Conservation (phyloP, 2,113 vertebrate species). For the Australoheros scitulus region DNA sequence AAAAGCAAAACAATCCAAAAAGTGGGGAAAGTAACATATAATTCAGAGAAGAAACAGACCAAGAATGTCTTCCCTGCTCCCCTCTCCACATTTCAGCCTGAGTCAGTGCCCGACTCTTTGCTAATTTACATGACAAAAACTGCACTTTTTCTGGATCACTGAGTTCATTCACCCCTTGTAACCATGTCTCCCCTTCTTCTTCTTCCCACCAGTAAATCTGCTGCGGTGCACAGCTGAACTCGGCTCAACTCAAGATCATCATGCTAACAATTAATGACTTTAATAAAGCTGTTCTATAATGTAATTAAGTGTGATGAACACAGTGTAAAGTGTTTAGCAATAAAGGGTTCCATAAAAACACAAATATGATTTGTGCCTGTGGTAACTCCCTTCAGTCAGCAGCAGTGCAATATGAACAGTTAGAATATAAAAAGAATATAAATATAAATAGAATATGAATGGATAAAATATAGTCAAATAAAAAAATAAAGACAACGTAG, state of each 20-base stretch:
- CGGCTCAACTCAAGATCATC: neutral
- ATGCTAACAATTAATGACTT: neutral
- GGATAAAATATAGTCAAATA: too few species aligned
- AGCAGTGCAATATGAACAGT: too few species aligned
- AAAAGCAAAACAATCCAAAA: neutral
- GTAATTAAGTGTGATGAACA: too few species aligned
- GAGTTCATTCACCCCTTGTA: constrained; percentile 51
- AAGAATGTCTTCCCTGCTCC: neutral
- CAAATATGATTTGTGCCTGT: too few species aligned
- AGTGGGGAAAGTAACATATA: too few species aligned
- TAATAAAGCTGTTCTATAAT: too few species aligned
- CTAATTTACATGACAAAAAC: constrained; percentile 76
- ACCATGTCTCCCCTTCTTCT: constrained; percentile 22
- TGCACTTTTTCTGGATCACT: constrained; percentile 60
- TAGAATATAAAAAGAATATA: too few species aligned
- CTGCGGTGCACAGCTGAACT: neutral
- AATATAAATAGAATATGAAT: too few species aligned
- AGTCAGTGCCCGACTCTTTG: constrained; percentile 17
- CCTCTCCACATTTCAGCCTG: neutral
- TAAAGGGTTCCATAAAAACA: too few species aligned
- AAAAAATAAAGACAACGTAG: too few species aligned
- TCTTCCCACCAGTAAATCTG: constrained; percentile 14
- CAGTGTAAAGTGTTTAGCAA: too few species aligned
- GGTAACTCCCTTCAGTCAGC: too few species aligned
- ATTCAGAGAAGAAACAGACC: neutral